Percentiles rank a stretch among this genome's conserved stretches.
Evolutionary conservation across 2,888 invertebrate species (phyloP).

Genomic region (Drosophila incognita): DNA sequence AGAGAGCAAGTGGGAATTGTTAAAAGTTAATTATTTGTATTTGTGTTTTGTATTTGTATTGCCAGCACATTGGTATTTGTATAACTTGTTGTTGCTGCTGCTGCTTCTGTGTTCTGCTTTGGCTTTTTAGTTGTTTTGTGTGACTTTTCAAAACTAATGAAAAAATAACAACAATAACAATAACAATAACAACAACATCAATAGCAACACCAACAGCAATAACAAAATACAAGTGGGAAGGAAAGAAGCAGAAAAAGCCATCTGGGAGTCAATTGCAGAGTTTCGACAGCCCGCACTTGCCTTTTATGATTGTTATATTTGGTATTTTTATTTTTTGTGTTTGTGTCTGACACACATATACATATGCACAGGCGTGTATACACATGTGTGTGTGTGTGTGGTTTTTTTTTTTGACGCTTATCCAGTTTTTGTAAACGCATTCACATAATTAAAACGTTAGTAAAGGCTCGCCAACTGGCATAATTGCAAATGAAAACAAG

Average conservation of each 20-base stretch:
- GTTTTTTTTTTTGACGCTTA: conserved; percentile 10
- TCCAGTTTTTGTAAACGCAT: conserved; percentile 25
- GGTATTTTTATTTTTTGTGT: conserved; percentile 19
- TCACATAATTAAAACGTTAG: conserved; percentile 51
- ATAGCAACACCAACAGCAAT: conserved; percentile 16
- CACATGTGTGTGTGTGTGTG: background rate
- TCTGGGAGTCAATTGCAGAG: conserved; percentile 53
- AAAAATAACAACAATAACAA: conserved; percentile 14
- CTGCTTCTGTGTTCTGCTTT: conserved; percentile 42
- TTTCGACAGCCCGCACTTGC: conserved; percentile 45
- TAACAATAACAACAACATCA: conserved; percentile 5
- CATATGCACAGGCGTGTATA: background rate
- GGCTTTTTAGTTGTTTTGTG: conserved; percentile 24
- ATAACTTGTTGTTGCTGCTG: conserved; percentile 44
- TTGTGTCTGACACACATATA: conserved; percentile 26
- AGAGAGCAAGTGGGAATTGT: conserved; percentile 53
- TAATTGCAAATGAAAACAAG: conserved; percentile 10
- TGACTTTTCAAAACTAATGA: conserved; percentile 47
- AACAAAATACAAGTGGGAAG: conserved; percentile 5
- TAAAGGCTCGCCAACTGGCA: conserved; percentile 6
- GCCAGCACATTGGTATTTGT: conserved; percentile 72
- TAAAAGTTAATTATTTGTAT: conserved; percentile 76
- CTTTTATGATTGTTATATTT: conserved; percentile 26
- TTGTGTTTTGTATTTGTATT: conserved; percentile 73
- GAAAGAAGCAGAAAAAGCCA: conserved; percentile 15